Percentiles rank a stretch among this genome's conserved stretches.
These are phyloP conservation scores for Coryphaenoides rupestris DNA, from an alignment of 2,113 vertebrate genomes.

Conservation along the genomic window DNA sequence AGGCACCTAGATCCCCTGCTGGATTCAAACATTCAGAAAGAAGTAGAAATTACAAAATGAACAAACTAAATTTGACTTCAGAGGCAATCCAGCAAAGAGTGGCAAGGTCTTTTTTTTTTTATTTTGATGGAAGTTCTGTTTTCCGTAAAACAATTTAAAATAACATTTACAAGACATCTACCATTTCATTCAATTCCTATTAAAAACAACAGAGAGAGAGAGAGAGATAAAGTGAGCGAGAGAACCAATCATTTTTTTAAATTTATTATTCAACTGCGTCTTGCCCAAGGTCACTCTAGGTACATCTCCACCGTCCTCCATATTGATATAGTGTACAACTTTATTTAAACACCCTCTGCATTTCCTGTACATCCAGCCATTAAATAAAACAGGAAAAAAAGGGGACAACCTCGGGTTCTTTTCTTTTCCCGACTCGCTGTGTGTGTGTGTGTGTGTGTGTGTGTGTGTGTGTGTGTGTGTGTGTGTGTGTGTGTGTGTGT, in stretches of 20 bases:
- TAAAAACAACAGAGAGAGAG: constrained; percentile 85
- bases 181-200: constrained; percentile 87
- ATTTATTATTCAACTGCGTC: constrained; percentile 62
- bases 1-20: constrained; percentile 87
- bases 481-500: too few relatives aligned
- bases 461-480: too few relatives aligned
- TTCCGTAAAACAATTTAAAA: constrained; percentile 93
- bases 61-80: constrained; percentile 80
- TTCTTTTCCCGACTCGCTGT: constrained; percentile 70
- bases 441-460: constrained; percentile 76
- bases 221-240: constrained; percentile 66
- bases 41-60: constrained; percentile 81
- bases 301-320: constrained; percentile 35
- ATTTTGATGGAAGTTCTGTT: constrained; percentile 55
- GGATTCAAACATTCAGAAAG: constrained; percentile 84
- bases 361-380: constrained; percentile 42
- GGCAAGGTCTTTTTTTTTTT: constrained; percentile 60
- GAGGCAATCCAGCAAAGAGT: constrained; percentile 86
- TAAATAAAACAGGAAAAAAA: constrained; percentile 40
- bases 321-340: constrained; percentile 70
- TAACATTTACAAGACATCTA: constrained; percentile 96
- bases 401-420: constrained; percentile 68
- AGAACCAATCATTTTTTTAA: constrained; percentile 76
- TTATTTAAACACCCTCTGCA: constrained; percentile 70
- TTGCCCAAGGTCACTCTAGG: constrained; percentile 23